Percentiles rank a stretch among this genome's conserved stretches.
Conservation (phyloP, 2,113 vertebrate genomes). For the Apteryx mantelli region DNA sequence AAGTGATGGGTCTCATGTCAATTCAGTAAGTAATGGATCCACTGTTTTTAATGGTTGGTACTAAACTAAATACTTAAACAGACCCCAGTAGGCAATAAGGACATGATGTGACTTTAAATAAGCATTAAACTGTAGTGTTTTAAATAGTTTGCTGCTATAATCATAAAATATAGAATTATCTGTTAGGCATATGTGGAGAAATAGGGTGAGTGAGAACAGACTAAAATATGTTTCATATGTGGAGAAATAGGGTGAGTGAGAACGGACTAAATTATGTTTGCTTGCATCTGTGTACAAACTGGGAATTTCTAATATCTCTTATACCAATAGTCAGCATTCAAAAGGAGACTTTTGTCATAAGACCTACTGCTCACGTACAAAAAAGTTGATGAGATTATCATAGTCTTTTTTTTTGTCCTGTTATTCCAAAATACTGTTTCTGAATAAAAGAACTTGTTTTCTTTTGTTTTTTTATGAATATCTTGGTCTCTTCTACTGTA, state of each 20-base stretch:
- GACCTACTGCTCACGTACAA: neutral
- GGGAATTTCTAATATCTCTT: neutral
- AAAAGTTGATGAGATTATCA: neutral
- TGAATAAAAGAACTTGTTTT: neutral
- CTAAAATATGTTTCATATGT: neutral
- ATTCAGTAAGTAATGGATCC: neutral
- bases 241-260: neutral
- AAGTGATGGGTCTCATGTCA: neutral
- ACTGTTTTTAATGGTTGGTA: neutral
- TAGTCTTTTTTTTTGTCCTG: neutral
- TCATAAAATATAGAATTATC: constrained; percentile 11
- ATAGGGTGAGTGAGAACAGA: neutral
- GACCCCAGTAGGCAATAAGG: neutral
- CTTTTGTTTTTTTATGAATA: neutral
- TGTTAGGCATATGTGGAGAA: neutral
- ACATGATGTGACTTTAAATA: neutral
- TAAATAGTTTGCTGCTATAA: constrained; percentile 1
- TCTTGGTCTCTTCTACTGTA: neutral
- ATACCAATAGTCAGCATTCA: neutral
- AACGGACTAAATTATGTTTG: neutral
- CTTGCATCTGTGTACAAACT: neutral
- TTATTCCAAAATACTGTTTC: neutral
- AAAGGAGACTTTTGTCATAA: neutral
- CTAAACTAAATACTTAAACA: constrained; percentile 8
- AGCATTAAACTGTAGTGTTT: neutral